Percentiles rank a stretch among this genome's conserved stretches.
Conservation (phyloP, 2,113 vertebrate species). For the Stegastes partitus region DNA sequence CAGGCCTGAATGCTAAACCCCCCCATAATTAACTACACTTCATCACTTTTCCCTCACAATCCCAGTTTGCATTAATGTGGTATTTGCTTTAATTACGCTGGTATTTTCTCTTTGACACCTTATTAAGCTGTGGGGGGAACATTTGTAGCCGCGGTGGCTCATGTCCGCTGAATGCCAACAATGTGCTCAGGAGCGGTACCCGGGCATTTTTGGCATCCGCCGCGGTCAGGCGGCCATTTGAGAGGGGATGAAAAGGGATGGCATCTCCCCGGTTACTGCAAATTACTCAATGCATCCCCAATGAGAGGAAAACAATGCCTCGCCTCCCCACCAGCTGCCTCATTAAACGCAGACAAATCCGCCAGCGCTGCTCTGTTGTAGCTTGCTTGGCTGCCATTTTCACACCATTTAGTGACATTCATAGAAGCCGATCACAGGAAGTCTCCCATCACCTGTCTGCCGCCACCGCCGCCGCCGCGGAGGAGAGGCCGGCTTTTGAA, state of each 20-base stretch:
- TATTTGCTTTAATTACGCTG: conserved; percentile 43
- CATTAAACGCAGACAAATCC: conserved; percentile 63
- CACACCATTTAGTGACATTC: conserved; percentile 30
- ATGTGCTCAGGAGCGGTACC: conserved; percentile 46
- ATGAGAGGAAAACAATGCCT: conserved; percentile 55
- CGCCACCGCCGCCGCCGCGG: not conserved
- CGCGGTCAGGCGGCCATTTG: conserved; percentile 46
- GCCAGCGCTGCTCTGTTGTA: conserved; percentile 21
- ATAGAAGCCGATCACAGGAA: not conserved
- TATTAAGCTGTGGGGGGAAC: conserved; percentile 17
- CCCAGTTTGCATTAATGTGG: not conserved
- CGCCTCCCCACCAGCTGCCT: conserved; percentile 54
- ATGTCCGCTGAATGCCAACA: conserved; percentile 39
- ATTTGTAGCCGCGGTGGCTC: conserved; percentile 25
- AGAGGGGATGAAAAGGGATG: conserved; percentile 60
- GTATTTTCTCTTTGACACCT: conserved; percentile 14
- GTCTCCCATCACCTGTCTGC: conserved; percentile 5
- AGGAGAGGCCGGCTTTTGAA: not conserved
- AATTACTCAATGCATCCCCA: conserved; percentile 60
- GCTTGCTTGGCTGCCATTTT: conserved; percentile 39
- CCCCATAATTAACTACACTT: not conserved
- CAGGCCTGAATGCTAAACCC: not conserved
- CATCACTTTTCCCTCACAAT: not conserved
- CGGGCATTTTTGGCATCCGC: conserved; percentile 41
- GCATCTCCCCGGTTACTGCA: conserved; percentile 55